These are phyloP conservation scores for Thymallus thymallus DNA, from an alignment of 2,113 vertebrate genomes.

Conservation along the genomic window DNA sequence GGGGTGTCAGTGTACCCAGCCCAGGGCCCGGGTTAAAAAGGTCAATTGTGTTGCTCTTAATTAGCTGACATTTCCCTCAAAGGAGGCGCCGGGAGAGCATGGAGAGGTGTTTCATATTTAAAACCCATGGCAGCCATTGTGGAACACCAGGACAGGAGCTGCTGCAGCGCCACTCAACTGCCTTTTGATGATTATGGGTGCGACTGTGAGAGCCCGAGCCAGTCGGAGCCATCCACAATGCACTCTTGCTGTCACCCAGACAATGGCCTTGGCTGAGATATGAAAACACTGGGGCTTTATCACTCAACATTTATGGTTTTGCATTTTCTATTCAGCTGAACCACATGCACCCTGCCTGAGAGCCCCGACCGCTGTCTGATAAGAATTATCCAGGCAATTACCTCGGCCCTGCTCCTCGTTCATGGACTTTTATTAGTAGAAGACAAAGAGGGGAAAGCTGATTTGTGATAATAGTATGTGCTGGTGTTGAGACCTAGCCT, in stretches of 20 bases:
- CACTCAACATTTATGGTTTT: not conserved
- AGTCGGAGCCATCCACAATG: not conserved
- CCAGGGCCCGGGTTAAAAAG: constrained; percentile 56
- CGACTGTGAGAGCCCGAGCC: not conserved
- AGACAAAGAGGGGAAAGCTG: no score
- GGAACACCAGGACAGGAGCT: constrained; percentile 24
- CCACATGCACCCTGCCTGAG: not conserved
- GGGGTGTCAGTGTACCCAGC: not conserved
- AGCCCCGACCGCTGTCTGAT: not conserved
- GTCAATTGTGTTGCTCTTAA: constrained; percentile 67
- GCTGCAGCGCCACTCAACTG: no score
- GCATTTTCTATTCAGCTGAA: not conserved
- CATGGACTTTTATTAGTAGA: no score
- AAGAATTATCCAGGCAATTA: not conserved
- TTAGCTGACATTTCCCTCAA: constrained; percentile 76
- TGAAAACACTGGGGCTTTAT: not conserved
- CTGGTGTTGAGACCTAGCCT: not conserved
- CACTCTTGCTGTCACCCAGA: not conserved
- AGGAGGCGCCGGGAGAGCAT: constrained; percentile 20
- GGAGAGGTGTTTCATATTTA: constrained; percentile 31
- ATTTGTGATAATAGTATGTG: no score
- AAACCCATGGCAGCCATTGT: constrained; percentile 52
- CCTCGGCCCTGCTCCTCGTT: no score
- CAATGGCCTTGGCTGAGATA: not conserved
- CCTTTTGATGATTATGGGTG: not conserved